Conservation (phyloP, 2,113 vertebrate species). For the Melanostigma gelatinosum region DNA sequence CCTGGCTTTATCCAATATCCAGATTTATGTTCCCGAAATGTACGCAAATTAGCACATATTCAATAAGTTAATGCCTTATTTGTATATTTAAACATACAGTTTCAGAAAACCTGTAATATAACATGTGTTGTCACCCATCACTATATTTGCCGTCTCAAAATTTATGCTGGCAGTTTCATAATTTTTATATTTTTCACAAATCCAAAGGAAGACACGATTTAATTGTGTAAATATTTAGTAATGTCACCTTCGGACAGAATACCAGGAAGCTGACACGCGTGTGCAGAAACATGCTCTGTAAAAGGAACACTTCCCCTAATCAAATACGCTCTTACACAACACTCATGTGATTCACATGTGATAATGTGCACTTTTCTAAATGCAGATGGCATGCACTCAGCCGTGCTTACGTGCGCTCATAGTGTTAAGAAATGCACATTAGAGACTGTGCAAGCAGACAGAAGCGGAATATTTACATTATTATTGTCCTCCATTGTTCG, state of each 20-base stretch:
- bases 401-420: background rate
- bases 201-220: too few relatives aligned
- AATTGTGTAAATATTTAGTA: too few relatives aligned
- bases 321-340: background rate
- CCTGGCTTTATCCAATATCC: too few relatives aligned
- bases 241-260: background rate
- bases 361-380: slow-evolving; percentile 28
- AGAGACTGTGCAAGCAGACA: background rate
- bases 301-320: background rate
- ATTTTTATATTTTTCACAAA: too few relatives aligned
- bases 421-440: background rate
- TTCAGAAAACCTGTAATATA: too few relatives aligned
- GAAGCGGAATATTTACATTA: background rate
- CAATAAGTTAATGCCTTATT: too few relatives aligned
- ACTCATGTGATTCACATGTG: slow-evolving; percentile 16
- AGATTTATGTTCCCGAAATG: too few relatives aligned
- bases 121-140: background rate
- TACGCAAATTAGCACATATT: too few relatives aligned
- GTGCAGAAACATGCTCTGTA: background rate
- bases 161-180: too few relatives aligned
- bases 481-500: background rate
- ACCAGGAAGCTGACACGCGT: background rate
- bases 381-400: background rate
- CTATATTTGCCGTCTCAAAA: background rate
- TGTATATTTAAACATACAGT: too few relatives aligned